A percentile compares a stretch with the other conserved stretches of the same genome.
Evolutionary conservation across 2,888 invertebrate species (phyloP).

Genomic region (Germaria angustata): DNA sequence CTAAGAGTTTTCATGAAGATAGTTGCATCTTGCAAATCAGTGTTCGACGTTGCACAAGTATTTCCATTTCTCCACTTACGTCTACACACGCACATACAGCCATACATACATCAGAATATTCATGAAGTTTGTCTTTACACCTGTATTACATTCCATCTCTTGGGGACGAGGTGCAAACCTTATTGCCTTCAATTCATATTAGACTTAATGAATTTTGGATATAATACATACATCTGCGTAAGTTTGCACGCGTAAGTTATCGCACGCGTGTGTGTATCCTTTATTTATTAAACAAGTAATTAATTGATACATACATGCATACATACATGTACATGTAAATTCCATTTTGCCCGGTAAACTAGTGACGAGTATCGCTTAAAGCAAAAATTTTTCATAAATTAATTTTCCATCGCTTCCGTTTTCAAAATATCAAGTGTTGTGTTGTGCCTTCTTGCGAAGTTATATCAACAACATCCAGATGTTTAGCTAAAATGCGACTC

Average conservation of each 20-base stretch:
- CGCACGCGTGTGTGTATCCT: neutral
- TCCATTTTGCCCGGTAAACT: neutral
- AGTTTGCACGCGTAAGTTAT: neutral
- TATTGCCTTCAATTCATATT: conserved; percentile 40
- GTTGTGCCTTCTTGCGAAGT: too few relatives aligned
- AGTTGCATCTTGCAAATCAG: too few relatives aligned
- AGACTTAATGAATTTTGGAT: conserved; percentile 32
- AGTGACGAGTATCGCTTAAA: too few relatives aligned
- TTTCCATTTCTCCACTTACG: neutral
- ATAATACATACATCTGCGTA: neutral
- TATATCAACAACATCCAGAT: too few relatives aligned
- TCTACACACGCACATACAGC: neutral
- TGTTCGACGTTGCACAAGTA: too few relatives aligned
- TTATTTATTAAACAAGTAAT: conserved; percentile 53
- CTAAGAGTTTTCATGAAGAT: too few relatives aligned
- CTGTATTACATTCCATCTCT: conserved; percentile 26
- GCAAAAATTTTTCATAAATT: too few relatives aligned
- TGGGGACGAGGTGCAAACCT: conserved; percentile 45
- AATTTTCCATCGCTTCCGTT: too few relatives aligned
- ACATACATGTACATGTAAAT: neutral
- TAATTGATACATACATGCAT: conserved; percentile 33
- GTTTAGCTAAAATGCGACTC: too few relatives aligned
- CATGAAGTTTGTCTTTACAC: neutral
- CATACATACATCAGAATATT: neutral
- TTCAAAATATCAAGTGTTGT: too few relatives aligned